Percentiles rank a stretch among this genome's conserved stretches.
Evolutionary conservation across 2,797 vertebrate genomes (phyloP).

Genomic region (Coregonus sp.): DNA sequence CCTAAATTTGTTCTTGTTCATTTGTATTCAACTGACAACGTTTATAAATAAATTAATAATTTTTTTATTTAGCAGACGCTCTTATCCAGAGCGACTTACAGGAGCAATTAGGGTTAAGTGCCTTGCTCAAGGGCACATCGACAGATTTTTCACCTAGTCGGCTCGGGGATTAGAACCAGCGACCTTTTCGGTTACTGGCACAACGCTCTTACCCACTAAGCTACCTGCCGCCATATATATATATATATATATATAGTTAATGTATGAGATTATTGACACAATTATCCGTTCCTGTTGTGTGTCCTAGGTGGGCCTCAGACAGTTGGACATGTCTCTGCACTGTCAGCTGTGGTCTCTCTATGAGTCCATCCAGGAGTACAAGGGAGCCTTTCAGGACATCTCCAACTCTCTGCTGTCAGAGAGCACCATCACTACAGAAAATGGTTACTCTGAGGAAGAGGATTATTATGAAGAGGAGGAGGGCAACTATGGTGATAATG

Average conservation of each 20-base stretch:
- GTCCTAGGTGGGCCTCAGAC: slow-evolving; percentile 77
- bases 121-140: too few relatives aligned
- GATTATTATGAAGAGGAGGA: slow-evolving; percentile 54
- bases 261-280: background rate
- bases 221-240: too few relatives aligned
- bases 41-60: too few relatives aligned
- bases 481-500: slow-evolving; percentile 45
- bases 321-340: slow-evolving; percentile 82
- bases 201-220: too few relatives aligned
- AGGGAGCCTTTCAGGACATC: slow-evolving; percentile 57
- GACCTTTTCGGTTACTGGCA: too few relatives aligned
- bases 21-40: background rate
- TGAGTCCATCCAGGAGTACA: slow-evolving; percentile 82
- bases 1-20: background rate
- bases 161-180: too few relatives aligned
- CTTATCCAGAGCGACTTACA: too few relatives aligned
- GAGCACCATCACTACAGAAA: slow-evolving; percentile 72
- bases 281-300: background rate
- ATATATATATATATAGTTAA: too few relatives aligned
- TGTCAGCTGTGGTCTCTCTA: slow-evolving; percentile 83
- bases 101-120: too few relatives aligned
- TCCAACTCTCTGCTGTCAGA: slow-evolving; percentile 70
- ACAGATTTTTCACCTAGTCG: too few relatives aligned
- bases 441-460: slow-evolving; percentile 75
- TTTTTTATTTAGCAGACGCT: too few relatives aligned